Conservation (phyloP, 2,888 invertebrate species). For the Mongoloraphidia duomilia region DNA sequence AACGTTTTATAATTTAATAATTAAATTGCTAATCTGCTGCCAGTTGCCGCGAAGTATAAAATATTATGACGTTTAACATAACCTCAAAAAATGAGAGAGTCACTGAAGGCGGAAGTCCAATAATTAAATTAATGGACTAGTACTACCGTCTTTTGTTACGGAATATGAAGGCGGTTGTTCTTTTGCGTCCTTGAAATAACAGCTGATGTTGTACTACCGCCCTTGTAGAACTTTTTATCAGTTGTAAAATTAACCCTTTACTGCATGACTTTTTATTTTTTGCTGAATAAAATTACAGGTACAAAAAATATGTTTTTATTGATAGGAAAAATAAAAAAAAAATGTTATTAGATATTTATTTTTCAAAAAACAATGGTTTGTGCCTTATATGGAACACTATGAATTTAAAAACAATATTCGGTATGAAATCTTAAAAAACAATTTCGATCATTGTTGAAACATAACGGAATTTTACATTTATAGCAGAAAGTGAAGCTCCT, state of each 20-base stretch:
- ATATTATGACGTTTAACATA: no score
- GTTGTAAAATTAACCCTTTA: not conserved
- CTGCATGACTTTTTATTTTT: not conserved
- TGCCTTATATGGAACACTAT: not conserved
- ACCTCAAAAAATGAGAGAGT: no score
- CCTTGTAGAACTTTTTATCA: no score
- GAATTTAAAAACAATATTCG: not conserved
- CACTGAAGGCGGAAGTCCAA: no score
- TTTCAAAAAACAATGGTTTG: not conserved
- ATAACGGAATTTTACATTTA: not conserved
- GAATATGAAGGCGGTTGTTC: no score
- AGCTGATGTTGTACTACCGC: no score
- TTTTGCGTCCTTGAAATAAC: no score
- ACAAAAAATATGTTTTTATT: not conserved
- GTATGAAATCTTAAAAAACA: not conserved
- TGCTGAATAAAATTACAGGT: not conserved
- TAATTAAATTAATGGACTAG: no score
- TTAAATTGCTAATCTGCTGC: no score
- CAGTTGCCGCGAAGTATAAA: no score
- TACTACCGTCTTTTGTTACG: no score
- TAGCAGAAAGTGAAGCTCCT: not conserved
- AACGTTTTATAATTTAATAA: no score
- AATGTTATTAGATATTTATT: not conserved
- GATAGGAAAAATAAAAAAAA: not conserved
- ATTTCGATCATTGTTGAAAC: not conserved